Percentiles rank a stretch among this genome's conserved stretches.
phyloP scores from a whole-genome alignment of 1,140 invertebrate species.

The Ectropis grisescens region DNA sequence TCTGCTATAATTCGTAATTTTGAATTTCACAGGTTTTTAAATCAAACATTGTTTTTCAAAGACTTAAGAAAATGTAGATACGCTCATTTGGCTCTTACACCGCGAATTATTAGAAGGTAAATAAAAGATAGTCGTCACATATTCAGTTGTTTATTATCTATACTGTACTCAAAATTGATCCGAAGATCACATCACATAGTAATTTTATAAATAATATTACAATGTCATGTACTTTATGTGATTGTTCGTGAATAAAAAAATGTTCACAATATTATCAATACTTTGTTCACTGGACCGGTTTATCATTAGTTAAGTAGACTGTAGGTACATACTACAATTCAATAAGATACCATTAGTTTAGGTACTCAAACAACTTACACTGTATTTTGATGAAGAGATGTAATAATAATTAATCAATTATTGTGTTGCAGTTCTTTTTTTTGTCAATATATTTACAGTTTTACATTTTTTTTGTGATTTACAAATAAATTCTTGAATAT shows the following conservation, averaged over 20 bases:
- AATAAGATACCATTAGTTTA: constrained; percentile 53
- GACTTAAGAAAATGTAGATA: too few species aligned
- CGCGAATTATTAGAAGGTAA: too few species aligned
- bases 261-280: constrained; percentile 69
- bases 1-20: too few species aligned
- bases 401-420: constrained; percentile 53
- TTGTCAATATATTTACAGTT: constrained; percentile 71
- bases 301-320: constrained; percentile 50
- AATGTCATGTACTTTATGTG: constrained; percentile 70
- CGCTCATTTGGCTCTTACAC: too few species aligned
- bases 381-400: constrained; percentile 64
- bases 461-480: constrained; percentile 70
- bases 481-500: constrained; percentile 70
- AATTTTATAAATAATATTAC: constrained; percentile 72
- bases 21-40: too few species aligned
- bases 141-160: constrained; percentile 73
- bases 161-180: constrained; percentile 72
- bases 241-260: constrained; percentile 69
- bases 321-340: constrained; percentile 48
- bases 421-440: constrained; percentile 66
- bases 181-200: constrained; percentile 71
- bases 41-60: too few species aligned
- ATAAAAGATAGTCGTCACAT: constrained; percentile 60
- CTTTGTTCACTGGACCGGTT: constrained; percentile 68
- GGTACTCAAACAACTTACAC: constrained; percentile 65